Conservation (phyloP, 2,888 invertebrate species). For the Micoletzkya japonica region DNA sequence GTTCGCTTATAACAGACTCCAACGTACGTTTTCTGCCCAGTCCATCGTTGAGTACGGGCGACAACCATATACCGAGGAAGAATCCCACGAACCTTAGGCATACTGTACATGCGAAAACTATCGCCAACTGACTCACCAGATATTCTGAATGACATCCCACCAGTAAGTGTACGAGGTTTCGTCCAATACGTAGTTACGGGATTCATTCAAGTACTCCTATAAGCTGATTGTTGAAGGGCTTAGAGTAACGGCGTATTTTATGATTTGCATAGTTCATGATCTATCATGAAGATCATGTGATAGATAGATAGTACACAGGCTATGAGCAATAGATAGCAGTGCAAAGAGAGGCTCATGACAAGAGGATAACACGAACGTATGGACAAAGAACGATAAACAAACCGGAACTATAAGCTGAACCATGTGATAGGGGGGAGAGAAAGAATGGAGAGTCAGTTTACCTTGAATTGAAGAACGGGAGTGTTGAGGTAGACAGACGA, state of each 20-base stretch:
- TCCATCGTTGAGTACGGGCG: conserved; percentile 49
- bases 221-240: too few relatives aligned
- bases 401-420: too few relatives aligned
- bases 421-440: too few relatives aligned
- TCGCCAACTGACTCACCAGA: conserved; percentile 35
- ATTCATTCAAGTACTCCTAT: conserved; percentile 14
- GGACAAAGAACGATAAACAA: too few relatives aligned
- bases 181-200: not conserved
- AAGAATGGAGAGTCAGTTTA: too few relatives aligned
- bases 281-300: too few relatives aligned
- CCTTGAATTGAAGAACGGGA: conserved; percentile 50
- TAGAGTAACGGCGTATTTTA: too few relatives aligned
- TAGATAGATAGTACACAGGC: too few relatives aligned
- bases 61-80: conserved; percentile 51
- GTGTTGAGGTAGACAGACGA: conserved; percentile 52
- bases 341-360: too few relatives aligned
- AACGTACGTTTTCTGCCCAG: conserved; percentile 49
- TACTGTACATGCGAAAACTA: not conserved
- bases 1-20: not conserved
- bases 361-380: too few relatives aligned
- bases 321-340: too few relatives aligned
- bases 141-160: conserved; percentile 53
- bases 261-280: too few relatives aligned
- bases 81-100: conserved; percentile 47
- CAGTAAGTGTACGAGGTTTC: conserved; percentile 20